phyloP scores from a whole-genome alignment of 2,113 vertebrate species.

The Scalopus aquaticus region DNA sequence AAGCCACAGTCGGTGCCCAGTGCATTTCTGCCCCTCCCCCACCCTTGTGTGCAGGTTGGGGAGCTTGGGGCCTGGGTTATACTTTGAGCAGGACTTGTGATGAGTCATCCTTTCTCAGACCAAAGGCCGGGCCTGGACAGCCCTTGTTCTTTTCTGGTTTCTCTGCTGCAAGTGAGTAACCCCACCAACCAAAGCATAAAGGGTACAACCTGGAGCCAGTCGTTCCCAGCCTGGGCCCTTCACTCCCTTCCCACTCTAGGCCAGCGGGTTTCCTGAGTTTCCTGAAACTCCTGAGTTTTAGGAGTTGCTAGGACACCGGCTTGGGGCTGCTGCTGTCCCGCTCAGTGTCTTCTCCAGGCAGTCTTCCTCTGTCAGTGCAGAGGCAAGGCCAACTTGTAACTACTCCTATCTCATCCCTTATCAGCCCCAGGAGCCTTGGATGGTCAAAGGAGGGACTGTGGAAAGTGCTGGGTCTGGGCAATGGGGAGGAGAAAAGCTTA shows the following conservation, averaged over 20 bases:
- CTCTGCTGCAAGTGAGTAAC: background rate
- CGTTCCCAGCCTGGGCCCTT: background rate
- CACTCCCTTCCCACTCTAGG: background rate
- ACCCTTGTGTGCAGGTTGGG: background rate
- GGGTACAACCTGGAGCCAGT: background rate
- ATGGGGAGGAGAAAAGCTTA: background rate
- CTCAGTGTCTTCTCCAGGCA: background rate
- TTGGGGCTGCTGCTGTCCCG: background rate
- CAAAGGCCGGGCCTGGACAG: background rate
- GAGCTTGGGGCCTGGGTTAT: background rate
- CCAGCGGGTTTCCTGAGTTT: background rate
- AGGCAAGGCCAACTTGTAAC: background rate
- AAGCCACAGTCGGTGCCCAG: background rate
- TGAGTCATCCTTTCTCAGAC: conserved; percentile 25
- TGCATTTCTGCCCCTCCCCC: background rate
- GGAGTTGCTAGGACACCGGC: background rate
- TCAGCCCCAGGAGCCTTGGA: background rate
- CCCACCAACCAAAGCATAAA: background rate
- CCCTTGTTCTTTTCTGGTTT: background rate
- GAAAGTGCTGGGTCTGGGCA: background rate
- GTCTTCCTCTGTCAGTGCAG: too few relatives aligned
- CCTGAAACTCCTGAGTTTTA: too few relatives aligned
- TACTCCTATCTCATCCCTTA: background rate
- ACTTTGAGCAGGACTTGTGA: background rate
- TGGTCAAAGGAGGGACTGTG: background rate